Conservation (phyloP, 2,797 vertebrate genomes). For the Merluccius polli region DNA sequence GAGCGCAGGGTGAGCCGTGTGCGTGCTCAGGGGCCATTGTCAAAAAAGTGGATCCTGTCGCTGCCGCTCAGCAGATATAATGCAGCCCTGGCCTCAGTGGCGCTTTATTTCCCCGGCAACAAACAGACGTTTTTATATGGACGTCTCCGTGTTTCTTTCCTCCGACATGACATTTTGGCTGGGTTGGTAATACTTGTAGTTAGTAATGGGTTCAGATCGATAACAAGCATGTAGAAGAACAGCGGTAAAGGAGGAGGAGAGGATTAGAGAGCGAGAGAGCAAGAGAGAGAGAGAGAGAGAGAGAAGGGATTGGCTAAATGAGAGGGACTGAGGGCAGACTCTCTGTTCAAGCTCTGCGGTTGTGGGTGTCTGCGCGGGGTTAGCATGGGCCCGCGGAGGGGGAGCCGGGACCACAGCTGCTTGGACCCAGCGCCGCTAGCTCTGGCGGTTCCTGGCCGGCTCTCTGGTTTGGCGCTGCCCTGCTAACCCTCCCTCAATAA, state of each 20-base stretch:
- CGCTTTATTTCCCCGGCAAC: slow-evolving; percentile 41
- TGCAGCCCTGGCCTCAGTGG: slow-evolving; percentile 31
- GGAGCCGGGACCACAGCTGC: slow-evolving; percentile 37
- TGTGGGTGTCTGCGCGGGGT: slow-evolving; percentile 56
- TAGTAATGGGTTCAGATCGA: slow-evolving; percentile 50
- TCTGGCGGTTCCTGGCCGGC: slow-evolving; percentile 38
- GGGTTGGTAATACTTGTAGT: slow-evolving; percentile 38
- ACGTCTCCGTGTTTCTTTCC: slow-evolving; percentile 41
- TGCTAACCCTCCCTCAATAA: slow-evolving; percentile 36
- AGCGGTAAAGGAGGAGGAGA: slow-evolving; percentile 7
- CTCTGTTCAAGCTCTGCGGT: slow-evolving; percentile 47
- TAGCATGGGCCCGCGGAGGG: slow-evolving; percentile 40
- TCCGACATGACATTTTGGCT: slow-evolving; percentile 41
- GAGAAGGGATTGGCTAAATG: slow-evolving; percentile 51
- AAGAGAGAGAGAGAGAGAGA: background rate
- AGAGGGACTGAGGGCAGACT: slow-evolving; percentile 38
- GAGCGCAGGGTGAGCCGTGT: background rate
- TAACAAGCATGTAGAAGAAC: slow-evolving; percentile 15
- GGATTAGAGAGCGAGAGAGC: slow-evolving; percentile 37
- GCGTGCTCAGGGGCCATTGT: background rate
- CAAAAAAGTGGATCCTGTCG: slow-evolving; percentile 14
- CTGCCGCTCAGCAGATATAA: slow-evolving; percentile 27
- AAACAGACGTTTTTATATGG: slow-evolving; percentile 36
- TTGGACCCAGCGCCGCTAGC: slow-evolving; percentile 47
- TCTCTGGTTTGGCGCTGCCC: slow-evolving; percentile 29